phyloP scores from a whole-genome alignment of 2,888 invertebrate genomes.

The Ichneumoninae sp. region DNA sequence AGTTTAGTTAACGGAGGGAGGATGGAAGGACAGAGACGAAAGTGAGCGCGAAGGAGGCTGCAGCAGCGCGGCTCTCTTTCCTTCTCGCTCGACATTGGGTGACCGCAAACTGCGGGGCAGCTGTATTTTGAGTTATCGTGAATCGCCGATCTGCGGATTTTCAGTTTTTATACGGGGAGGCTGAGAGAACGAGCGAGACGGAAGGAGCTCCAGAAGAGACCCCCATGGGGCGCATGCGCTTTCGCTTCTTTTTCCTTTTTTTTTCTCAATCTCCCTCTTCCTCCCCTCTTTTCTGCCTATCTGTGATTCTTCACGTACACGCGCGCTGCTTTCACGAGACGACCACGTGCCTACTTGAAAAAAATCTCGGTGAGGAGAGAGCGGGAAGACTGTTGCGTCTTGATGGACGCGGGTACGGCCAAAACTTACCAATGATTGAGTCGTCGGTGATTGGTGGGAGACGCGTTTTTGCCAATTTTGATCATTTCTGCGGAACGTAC shows the following conservation, averaged over 20 bases:
- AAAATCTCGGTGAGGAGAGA: constrained; percentile 12
- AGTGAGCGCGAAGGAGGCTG: constrained; percentile 44
- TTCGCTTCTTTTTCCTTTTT: constrained; percentile 69
- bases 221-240: constrained; percentile 60
- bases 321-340: constrained; percentile 21
- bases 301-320: constrained; percentile 46
- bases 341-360: constrained; percentile 20
- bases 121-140: constrained; percentile 83
- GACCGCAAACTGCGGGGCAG: constrained; percentile 82
- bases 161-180: constrained; percentile 72
- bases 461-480: background rate
- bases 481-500: too few relatives aligned
- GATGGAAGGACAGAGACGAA: constrained; percentile 25
- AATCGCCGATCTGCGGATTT: constrained; percentile 83
- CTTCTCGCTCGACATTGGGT: constrained; percentile 71
- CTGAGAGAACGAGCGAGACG: constrained; percentile 11
- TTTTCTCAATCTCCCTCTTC: constrained; percentile 62
- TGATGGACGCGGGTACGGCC: background rate
- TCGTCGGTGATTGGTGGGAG: background rate
- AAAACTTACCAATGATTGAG: background rate
- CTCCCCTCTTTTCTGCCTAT: constrained; percentile 17
- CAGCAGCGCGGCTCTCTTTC: background rate
- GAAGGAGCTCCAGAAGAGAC: constrained; percentile 44
- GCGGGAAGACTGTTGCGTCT: background rate
- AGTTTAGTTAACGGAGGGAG: constrained; percentile 33